Evolutionary conservation across 2,113 vertebrate species (phyloP), one percentile per base, ranked within the genome.

Genomic region (Neolamprologus hecqui): DNA sequence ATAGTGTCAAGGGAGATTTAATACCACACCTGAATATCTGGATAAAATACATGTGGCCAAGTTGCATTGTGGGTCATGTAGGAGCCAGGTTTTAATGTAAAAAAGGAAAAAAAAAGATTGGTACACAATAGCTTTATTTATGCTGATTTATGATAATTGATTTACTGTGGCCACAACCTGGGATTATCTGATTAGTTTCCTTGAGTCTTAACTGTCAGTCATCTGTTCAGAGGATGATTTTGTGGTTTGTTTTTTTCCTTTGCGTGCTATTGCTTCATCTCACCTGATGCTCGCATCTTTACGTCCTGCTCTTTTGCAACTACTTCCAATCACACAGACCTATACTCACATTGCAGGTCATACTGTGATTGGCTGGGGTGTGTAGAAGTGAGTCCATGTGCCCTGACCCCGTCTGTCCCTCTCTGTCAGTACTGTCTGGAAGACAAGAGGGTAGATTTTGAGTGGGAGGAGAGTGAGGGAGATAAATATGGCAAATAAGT

Each of bases 341-440:
- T 7, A 84, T 37, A 88, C 49, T 8, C 84, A 63, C 85, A 60
- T 80, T 28, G 37, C 40, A 37, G 87, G 84, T 88, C 88, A 89
- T 55, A 57, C 79, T 77, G 13, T 89, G 91, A 91, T 94, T 92
- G 91, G 91, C 91, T 92, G 88, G 40, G 47, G 68, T 63, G 45
- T 87, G 70, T 19, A 70, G 55, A 37, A 15, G 21, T 60, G 81
- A 85, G 87, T 88, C 87, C 86, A 57, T 63, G 79, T 84, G 89
- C 86, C 84, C 45, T 83, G 91, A 94, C 92, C 94, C 93, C 73
- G 88, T 94, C 93, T 87, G 84, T 93, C 88, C 88, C 83, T 84
- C 31, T 15, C 91, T 84, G 88, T 92, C 88, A 93, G 51, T 73
- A 82, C 88, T 88, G 91, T 90, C 90, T 92, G 86, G 81, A 65